A percentile compares a stretch with the other conserved stretches of the same genome.
These are phyloP conservation scores for Dendrolimus pini DNA, from an alignment of 2,888 invertebrate species.

Conservation along the genomic window DNA sequence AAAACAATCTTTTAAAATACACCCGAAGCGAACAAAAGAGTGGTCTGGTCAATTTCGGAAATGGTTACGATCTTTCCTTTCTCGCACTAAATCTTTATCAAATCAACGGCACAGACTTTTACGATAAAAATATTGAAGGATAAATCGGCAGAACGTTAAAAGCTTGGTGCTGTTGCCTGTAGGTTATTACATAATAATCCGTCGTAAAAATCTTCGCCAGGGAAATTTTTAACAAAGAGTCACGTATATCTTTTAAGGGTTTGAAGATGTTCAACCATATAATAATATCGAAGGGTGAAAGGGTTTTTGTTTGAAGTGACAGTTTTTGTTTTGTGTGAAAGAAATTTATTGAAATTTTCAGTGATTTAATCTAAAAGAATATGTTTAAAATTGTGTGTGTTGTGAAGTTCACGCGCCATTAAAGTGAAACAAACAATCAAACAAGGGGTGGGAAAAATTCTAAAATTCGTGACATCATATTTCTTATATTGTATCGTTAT, in stretches of 20 bases:
- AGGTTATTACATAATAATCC: conserved; percentile 20
- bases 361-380: no score
- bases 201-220: conserved; percentile 20
- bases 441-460: no score
- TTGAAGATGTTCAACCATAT: no score
- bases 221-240: background rate
- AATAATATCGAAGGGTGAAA: no score
- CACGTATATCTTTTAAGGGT: background rate
- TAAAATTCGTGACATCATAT: no score
- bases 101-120: conserved; percentile 12
- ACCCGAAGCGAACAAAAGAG: background rate
- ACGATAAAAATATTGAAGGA: conserved; percentile 14
- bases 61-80: conserved; percentile 4
- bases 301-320: no score
- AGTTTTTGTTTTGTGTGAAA: no score
- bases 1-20: background rate
- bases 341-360: no score
- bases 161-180: conserved; percentile 26
- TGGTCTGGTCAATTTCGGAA: background rate
- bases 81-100: conserved; percentile 9
- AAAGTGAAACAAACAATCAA: no score
- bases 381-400: no score
- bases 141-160: conserved; percentile 34
- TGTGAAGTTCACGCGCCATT: no score
- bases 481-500: no score